Percentiles rank a stretch among this genome's conserved stretches.
Conservation (phyloP, 2,797 vertebrate species). For the Lepilemur ruficaudatus region DNA sequence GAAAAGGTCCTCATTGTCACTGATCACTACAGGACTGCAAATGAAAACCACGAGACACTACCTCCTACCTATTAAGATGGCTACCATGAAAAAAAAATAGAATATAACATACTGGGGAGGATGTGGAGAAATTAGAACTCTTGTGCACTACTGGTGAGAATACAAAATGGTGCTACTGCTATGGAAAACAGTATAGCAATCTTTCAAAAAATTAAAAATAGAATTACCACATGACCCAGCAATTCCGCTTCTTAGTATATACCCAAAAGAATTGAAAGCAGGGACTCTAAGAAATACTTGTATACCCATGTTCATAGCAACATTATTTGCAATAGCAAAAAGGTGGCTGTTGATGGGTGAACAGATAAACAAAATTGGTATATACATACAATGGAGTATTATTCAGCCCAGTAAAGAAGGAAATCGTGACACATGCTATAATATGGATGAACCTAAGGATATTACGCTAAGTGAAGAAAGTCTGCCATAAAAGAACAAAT, state of each 20-base stretch:
- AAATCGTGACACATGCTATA: not conserved
- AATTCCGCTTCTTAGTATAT: not conserved
- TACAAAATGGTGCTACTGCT: not conserved
- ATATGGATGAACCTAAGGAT: not conserved
- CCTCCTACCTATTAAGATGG: not conserved
- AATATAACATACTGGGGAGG: not conserved
- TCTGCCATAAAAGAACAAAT: not conserved
- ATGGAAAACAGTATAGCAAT: not conserved
- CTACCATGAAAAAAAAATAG: not conserved
- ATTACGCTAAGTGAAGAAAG: not conserved
- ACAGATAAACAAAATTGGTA: not conserved
- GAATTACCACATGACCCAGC: not conserved
- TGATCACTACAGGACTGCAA: not conserved
- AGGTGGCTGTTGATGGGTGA: not conserved
- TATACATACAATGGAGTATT: not conserved
- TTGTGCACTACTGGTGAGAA: not conserved
- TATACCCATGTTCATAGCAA: not conserved
- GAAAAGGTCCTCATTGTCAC: not conserved
- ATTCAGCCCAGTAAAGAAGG: not conserved
- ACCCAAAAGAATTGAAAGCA: not conserved
- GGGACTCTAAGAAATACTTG: not conserved
- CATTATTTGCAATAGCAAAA: not conserved
- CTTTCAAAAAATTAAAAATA: not conserved
- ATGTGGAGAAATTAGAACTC: not conserved
- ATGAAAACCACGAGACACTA: not conserved